A percentile compares a stretch with the other conserved stretches of the same genome.
Evolutionary conservation across 2,113 vertebrate genomes (phyloP).

Genomic region (Micronycteris hirsuta): DNA sequence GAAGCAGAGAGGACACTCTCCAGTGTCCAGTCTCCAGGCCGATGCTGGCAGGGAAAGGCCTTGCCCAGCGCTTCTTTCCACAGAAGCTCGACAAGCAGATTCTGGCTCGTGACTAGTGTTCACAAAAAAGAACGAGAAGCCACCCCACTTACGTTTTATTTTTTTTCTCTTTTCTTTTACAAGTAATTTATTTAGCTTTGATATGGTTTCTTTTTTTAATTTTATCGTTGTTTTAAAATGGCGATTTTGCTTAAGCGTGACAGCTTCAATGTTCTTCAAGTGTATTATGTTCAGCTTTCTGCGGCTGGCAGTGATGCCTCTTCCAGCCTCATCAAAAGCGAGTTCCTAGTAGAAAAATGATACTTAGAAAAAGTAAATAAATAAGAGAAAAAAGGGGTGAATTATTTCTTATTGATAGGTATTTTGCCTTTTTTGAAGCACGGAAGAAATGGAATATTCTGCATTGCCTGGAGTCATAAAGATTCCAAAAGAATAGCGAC

Average conservation of each 20-base stretch:
- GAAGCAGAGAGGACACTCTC: not conserved
- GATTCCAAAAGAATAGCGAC: conserved; percentile 98
- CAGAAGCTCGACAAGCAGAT: not conserved
- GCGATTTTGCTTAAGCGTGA: not conserved
- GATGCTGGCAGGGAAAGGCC: not conserved
- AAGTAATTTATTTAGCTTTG: too few species aligned
- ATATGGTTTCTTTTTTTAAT: too few species aligned
- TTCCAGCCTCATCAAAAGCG: not conserved
- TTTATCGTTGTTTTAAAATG: not conserved
- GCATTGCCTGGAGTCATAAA: conserved; percentile 99
- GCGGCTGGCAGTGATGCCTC: not conserved
- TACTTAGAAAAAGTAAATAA: conserved; percentile 54
- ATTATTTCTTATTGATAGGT: conserved; percentile 85
- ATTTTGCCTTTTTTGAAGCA: conserved; percentile 91
- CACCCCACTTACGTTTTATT: not conserved
- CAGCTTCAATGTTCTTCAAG: not conserved
- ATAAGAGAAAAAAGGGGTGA: conserved; percentile 82
- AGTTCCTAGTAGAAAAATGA: conserved; percentile 5
- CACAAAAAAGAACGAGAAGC: not conserved
- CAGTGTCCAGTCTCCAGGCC: not conserved
- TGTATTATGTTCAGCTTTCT: not conserved
- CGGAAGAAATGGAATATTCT: conserved; percentile 97
- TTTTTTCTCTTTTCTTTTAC: too few species aligned
- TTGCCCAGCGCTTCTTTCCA: too few species aligned
- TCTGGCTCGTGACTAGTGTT: not conserved